These are phyloP conservation scores for Excalfactoria chinensis DNA, from an alignment of 2,113 vertebrate genomes.

Conservation along the genomic window DNA sequence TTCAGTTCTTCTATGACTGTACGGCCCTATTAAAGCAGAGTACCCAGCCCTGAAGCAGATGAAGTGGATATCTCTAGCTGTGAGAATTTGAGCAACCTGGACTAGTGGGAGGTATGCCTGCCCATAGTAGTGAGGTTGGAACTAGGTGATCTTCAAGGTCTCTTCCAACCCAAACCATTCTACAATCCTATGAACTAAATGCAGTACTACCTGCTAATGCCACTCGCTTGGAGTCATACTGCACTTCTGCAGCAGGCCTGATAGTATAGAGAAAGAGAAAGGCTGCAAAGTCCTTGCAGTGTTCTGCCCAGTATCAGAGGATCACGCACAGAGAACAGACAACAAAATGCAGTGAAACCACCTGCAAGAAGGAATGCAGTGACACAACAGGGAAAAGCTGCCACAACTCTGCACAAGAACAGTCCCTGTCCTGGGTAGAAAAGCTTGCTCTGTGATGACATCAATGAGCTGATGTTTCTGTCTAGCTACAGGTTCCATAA, in stretches of 20 bases:
- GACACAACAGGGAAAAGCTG: background rate
- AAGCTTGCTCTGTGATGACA: background rate
- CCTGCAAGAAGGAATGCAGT: background rate
- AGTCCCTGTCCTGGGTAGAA: background rate
- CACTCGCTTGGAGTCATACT: background rate
- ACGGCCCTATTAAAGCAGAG: background rate
- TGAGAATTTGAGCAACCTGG: background rate
- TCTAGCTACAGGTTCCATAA: background rate
- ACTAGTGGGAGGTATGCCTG: no score
- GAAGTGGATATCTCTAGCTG: background rate
- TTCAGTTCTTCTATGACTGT: background rate
- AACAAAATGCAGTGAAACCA: background rate
- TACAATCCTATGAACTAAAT: background rate
- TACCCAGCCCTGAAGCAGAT: background rate
- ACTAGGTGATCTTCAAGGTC: no score
- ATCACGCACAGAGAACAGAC: background rate
- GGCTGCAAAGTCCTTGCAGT: background rate
- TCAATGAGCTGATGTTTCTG: background rate
- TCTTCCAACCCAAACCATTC: no score
- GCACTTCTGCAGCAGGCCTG: background rate
- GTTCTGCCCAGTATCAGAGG: background rate
- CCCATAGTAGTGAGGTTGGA: no score
- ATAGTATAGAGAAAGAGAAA: background rate
- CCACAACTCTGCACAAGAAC: background rate
- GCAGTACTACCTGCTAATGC: background rate